Evolutionary conservation across 2,797 vertebrate genomes (phyloP).

Genomic region (Acanthopagrus latus): DNA sequence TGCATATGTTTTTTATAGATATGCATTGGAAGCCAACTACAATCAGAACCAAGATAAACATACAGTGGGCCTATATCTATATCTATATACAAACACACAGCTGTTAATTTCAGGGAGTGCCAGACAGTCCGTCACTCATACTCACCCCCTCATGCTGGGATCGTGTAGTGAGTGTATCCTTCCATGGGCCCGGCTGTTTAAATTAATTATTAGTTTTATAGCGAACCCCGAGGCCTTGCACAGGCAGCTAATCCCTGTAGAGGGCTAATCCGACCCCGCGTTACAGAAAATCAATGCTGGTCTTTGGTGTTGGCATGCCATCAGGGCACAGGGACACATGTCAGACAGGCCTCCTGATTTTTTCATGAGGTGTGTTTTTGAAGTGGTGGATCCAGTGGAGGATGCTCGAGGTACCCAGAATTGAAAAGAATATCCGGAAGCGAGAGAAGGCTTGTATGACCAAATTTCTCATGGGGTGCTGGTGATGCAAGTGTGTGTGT

Average conservation of each 20-base stretch:
- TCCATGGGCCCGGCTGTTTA: constrained; percentile 86
- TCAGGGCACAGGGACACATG: constrained; percentile 87
- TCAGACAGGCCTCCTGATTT: constrained; percentile 88
- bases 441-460: constrained; percentile 65
- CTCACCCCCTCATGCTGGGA: constrained; percentile 69
- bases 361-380: constrained; percentile 88
- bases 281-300: constrained; percentile 92
- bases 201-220: constrained; percentile 95
- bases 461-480: constrained; percentile 74
- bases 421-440: constrained; percentile 87
- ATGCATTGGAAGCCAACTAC: neutral
- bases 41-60: constrained; percentile 39
- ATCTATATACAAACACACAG: constrained; percentile 38
- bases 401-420: constrained; percentile 87
- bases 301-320: constrained; percentile 87
- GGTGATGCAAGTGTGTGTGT: constrained; percentile 68
- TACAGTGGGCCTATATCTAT: constrained; percentile 34
- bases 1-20: constrained; percentile 6
- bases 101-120: constrained; percentile 51
- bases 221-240: constrained; percentile 87
- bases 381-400: constrained; percentile 86
- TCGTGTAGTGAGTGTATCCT: constrained; percentile 81
- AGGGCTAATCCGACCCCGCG: constrained; percentile 88
- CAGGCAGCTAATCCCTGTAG: constrained; percentile 90
- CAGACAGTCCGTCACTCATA: constrained; percentile 80